Evolutionary conservation across 1,140 invertebrate species (phyloP).

Genomic region (Rhyacophila brunnea): DNA sequence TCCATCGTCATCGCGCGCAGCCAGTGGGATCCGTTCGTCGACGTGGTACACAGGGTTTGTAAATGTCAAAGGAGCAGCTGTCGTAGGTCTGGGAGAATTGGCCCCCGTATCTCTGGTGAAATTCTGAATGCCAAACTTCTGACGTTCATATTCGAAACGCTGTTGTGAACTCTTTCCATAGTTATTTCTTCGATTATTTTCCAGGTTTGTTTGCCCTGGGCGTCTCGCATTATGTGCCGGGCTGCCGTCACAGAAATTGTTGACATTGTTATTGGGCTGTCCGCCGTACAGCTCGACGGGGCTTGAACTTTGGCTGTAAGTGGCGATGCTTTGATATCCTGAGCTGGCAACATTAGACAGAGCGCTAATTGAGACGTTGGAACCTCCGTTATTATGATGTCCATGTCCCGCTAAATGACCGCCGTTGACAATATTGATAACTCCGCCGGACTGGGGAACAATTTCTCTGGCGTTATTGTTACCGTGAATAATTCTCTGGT

Average conservation of each 20-base stretch:
- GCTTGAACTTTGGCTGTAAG: conserved; percentile 86
- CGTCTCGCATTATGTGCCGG: conserved; percentile 24
- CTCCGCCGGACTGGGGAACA: conserved; percentile 45
- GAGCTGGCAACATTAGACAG: conserved; percentile 82
- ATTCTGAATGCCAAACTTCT: conserved; percentile 55
- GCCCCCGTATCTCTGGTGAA: conserved; percentile 52
- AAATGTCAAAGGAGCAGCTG: conserved; percentile 73
- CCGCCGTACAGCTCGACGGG: conserved; percentile 71
- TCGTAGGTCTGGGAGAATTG: conserved; percentile 53
- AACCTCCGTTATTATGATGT: conserved; percentile 56
- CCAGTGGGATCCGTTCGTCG: conserved; percentile 49
- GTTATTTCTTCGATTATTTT: conserved; percentile 41
- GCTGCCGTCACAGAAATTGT: conserved; percentile 27
- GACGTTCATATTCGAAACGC: conserved; percentile 53
- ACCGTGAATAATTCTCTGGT: conserved; percentile 41
- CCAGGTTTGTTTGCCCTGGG: conserved; percentile 6
- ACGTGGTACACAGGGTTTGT: conserved; percentile 84
- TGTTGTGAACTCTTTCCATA: conserved; percentile 54
- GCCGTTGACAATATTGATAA: conserved; percentile 46
- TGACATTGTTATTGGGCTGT: conserved; percentile 37
- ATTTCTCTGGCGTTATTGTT: conserved; percentile 40
- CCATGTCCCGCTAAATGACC: conserved; percentile 38
- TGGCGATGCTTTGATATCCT: conserved; percentile 87
- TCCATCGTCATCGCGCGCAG: conserved; percentile 18
- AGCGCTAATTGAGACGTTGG: conserved; percentile 76